These are phyloP conservation scores for Calephelis perditalis DNA, from an alignment of 2,888 invertebrate genomes.

Conservation along the genomic window DNA sequence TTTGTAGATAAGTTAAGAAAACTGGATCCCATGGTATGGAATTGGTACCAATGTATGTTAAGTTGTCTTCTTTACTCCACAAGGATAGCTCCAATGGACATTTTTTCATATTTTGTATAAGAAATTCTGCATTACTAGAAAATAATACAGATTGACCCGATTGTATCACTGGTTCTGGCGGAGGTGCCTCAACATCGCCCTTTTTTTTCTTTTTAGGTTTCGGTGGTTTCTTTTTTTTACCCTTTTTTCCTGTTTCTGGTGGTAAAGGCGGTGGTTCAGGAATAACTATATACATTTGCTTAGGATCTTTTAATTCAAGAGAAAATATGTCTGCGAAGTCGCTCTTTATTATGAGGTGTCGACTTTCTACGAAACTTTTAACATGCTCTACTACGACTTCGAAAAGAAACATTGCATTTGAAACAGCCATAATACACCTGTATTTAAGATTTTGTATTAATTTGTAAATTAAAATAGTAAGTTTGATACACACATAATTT, in stretches of 20 bases:
- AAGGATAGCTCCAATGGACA: slow-evolving; percentile 55
- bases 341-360: slow-evolving; percentile 53
- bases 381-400: slow-evolving; percentile 64
- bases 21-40: slow-evolving; percentile 57
- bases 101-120: slow-evolving; percentile 59
- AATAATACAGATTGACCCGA: slow-evolving; percentile 67
- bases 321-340: slow-evolving; percentile 68
- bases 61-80: slow-evolving; percentile 64
- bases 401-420: slow-evolving; percentile 63
- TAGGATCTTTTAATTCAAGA: slow-evolving; percentile 64
- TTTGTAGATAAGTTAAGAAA: slow-evolving; percentile 49
- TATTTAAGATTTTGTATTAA: slow-evolving; percentile 21
- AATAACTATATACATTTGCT: slow-evolving; percentile 63
- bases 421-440: slow-evolving; percentile 52
- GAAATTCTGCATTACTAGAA: slow-evolving; percentile 56
- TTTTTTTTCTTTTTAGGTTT: slow-evolving; percentile 53
- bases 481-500: not conserved
- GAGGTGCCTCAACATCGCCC: slow-evolving; percentile 43
- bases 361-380: slow-evolving; percentile 50
- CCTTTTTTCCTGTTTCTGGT: slow-evolving; percentile 50
- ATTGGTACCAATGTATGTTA: slow-evolving; percentile 52
- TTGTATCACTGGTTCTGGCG: slow-evolving; percentile 61
- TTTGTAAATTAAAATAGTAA: not conserved
- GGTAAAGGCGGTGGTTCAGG: slow-evolving; percentile 65
- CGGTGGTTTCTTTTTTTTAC: slow-evolving; percentile 40